Base-by-base conservation (phyloP, 2,888 invertebrate genomes). In the Lissocephala sabroskyi region DNA sequence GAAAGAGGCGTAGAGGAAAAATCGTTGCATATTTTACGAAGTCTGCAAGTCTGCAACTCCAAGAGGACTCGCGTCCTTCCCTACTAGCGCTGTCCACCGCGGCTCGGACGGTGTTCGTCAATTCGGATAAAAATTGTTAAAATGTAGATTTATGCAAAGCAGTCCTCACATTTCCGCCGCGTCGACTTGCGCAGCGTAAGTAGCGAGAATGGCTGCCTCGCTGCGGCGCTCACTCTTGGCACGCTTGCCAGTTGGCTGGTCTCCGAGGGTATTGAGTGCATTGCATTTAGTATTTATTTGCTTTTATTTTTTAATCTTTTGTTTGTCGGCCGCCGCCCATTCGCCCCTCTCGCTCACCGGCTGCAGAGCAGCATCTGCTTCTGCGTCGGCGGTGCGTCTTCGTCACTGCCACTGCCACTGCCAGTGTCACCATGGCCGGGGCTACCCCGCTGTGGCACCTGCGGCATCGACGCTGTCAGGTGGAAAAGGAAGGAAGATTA, bases 201-300 rank as follows among this genome's bases (percentile, higher is more conserved):
- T 33, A 13, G 11, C 14, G 6, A 2, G 2, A 1, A 11, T 33
- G 33, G 10, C 14, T 11, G 11, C n/a, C 4, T 41, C 49, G 47
- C 26, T 56, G 39, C 61, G 50, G 45, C 56, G 43, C 49, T 62
- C 52, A n/a, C n/a, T 54, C 57, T 45, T 57, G 51, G 60, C 56
- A 47, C 29, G 42, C 23, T 39, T 46, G 60, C 49, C 58, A 54
- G 51, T 41, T 37, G 18, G 17, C 36, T 17, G 36, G 10, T 11
- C 4, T 16, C 33, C 14, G 33, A 33, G 45, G 16, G 49, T 58
- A 71, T 71, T 76, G 74, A 77, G 71, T 65, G 77, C 58, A 74
- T 73, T 73, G 77, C 75, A 73, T 73, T 73, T 74, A 77, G 74
- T 74, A 73, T 77, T 73, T 73, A 73, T 73, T 70, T 62, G 65